Percentiles rank a stretch among this genome's conserved stretches.
Evolutionary conservation across 2,888 invertebrate species (phyloP).

Genomic region (Eupithecia dodoneata): DNA sequence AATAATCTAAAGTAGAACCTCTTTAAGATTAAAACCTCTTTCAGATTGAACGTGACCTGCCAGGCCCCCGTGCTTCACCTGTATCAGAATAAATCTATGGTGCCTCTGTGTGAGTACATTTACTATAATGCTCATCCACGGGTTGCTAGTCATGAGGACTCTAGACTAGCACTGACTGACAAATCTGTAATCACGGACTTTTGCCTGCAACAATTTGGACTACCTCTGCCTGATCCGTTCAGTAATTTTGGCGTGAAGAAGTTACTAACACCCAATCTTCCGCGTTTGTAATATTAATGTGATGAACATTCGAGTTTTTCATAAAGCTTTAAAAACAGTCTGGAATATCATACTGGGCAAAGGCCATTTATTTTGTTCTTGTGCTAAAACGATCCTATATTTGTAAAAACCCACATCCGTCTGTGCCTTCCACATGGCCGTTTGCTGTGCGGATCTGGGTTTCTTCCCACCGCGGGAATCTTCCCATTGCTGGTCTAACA

Average conservation of each 20-base stretch:
- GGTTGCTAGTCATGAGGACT: background rate
- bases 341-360: background rate
- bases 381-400: background rate
- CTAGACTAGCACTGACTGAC: background rate
- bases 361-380: background rate
- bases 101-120: conserved; percentile 75
- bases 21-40: conserved; percentile 18
- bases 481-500: background rate
- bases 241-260: background rate
- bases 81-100: conserved; percentile 80
- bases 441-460: too few species aligned
- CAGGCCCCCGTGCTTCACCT: conserved; percentile 86
- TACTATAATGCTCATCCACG: background rate
- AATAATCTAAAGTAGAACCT: background rate
- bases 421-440: background rate
- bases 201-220: background rate
- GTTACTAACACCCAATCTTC: background rate
- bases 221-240: background rate
- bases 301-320: background rate
- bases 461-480: too few species aligned
- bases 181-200: background rate
- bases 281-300: background rate
- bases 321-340: background rate
- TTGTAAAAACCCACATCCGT: too few species aligned
- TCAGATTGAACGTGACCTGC: conserved; percentile 87